A percentile compares a stretch with the other conserved stretches of the same genome.
phyloP scores from a whole-genome alignment of 2,888 invertebrate genomes.

The Aplocera efformata region DNA sequence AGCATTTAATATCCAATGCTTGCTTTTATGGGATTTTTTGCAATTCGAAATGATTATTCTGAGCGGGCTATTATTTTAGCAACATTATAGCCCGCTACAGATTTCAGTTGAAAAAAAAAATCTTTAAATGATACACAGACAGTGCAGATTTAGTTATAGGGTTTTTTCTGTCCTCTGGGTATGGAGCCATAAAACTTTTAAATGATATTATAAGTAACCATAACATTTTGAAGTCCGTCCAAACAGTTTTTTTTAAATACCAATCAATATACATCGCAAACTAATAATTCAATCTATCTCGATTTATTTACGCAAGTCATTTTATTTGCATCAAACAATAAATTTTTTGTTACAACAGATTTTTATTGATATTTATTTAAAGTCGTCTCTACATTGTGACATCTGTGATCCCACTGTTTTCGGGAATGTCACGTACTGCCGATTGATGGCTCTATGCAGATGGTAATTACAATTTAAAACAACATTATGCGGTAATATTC shows the following conservation, averaged over 20 bases:
- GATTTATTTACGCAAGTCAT: conserved; percentile 27
- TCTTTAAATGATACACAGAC: no score
- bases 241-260: conserved; percentile 10
- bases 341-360: conserved; percentile 37
- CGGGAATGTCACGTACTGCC: conserved; percentile 66
- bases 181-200: no score
- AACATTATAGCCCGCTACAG: no score
- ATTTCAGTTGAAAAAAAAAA: no score
- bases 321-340: conserved; percentile 36
- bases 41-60: no score
- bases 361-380: conserved; percentile 58
- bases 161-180: no score
- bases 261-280: conserved; percentile 24
- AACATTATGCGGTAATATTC: conserved; percentile 22
- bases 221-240: conserved; percentile 11
- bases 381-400: conserved; percentile 52
- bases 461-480: conserved; percentile 55
- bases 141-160: no score
- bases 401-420: conserved; percentile 68
- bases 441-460: conserved; percentile 52
- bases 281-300: conserved; percentile 25
- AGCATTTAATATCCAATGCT: no score
- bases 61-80: no score
- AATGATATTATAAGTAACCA: no score
- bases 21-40: no score